Evolutionary conservation across 2,113 vertebrate species (phyloP).

Genomic region (Desmodus rotundus): DNA sequence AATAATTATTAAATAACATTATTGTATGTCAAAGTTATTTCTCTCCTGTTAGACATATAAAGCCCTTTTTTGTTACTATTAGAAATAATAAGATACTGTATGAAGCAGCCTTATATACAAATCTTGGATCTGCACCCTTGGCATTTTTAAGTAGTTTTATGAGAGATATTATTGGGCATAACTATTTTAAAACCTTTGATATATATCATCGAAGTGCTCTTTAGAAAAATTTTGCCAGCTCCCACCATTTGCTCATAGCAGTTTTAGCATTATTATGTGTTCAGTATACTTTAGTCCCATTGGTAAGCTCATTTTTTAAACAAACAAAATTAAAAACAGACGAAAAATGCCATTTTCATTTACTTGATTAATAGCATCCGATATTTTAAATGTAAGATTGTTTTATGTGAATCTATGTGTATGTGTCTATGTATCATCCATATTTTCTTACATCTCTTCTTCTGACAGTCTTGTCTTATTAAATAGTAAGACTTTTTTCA

Average conservation of each 20-base stretch:
- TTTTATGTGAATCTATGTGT: background rate
- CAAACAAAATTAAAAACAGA: background rate
- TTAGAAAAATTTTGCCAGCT: background rate
- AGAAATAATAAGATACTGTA: background rate
- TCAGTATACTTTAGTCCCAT: background rate
- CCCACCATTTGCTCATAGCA: background rate
- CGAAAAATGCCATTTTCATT: conserved; percentile 8
- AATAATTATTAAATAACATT: background rate
- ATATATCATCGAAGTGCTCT: background rate
- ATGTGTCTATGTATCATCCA: background rate
- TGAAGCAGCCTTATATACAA: background rate
- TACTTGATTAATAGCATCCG: background rate
- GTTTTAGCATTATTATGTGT: background rate
- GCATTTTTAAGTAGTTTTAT: background rate
- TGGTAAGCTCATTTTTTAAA: background rate
- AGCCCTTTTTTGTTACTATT: background rate
- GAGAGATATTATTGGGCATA: background rate
- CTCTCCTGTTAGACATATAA: background rate
- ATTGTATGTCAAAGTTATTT: background rate
- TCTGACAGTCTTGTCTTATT: background rate
- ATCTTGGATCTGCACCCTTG: background rate
- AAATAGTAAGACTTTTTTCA: background rate
- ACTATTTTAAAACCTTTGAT: background rate
- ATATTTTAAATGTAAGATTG: background rate
- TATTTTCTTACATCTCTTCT: background rate